Evolutionary conservation across 1,140 invertebrate genomes (phyloP).

Genomic region (Tetramorium simillimum): DNA sequence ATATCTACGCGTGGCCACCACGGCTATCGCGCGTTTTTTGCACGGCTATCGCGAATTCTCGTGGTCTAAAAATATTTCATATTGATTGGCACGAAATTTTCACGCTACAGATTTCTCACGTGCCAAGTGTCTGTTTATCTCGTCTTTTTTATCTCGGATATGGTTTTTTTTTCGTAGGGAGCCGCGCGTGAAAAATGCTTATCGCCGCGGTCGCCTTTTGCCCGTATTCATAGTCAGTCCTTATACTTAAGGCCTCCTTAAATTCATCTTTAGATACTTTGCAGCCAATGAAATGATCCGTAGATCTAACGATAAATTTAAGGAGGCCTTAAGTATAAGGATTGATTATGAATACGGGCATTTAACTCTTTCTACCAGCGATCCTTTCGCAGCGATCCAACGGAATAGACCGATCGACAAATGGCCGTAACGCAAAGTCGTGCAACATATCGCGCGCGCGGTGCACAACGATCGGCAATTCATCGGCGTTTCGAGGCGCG

Average conservation of each 20-base stretch:
- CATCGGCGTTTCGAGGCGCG: background rate
- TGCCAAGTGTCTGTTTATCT: background rate
- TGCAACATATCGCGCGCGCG: background rate
- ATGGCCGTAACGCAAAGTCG: background rate
- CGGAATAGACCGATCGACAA: background rate
- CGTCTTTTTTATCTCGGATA: background rate
- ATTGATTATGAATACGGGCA: too few species aligned
- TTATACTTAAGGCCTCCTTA: too few species aligned
- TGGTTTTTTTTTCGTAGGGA: background rate
- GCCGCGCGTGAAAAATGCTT: background rate
- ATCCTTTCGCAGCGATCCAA: background rate
- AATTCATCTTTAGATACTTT: too few species aligned
- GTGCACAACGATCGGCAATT: background rate
- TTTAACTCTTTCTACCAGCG: background rate
- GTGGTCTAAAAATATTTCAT: background rate
- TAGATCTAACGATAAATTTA: too few species aligned
- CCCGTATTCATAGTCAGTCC: too few species aligned
- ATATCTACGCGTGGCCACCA: background rate
- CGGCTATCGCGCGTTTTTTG: background rate
- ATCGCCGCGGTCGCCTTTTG: background rate
- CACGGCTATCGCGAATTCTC: background rate
- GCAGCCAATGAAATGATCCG: too few species aligned
- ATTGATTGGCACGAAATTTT: background rate
- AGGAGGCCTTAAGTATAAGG: too few species aligned
- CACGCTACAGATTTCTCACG: background rate